Evolutionary conservation across 2,888 invertebrate genomes (phyloP).

Genomic region (Nomada flava): DNA sequence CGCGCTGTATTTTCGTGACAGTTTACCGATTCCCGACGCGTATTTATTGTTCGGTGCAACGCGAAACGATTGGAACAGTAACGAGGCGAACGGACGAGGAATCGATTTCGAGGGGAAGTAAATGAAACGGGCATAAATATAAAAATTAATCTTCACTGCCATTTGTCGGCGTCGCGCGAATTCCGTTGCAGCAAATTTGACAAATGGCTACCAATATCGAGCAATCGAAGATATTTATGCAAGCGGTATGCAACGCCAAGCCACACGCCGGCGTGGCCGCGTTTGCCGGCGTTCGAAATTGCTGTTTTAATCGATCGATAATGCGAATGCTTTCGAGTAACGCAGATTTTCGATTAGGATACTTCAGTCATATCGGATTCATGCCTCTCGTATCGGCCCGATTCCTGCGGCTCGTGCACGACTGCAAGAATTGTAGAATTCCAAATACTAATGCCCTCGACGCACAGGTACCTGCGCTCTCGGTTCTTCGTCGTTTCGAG

Average conservation of each 20-base stretch:
- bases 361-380: slow-evolving; percentile 2
- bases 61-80: background rate
- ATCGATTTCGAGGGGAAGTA: slow-evolving; percentile 13
- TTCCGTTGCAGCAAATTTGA: slow-evolving; percentile 28
- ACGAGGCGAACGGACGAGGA: background rate
- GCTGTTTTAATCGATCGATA: slow-evolving; percentile 54
- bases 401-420: too few relatives aligned
- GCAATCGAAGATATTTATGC: slow-evolving; percentile 54
- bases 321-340: slow-evolving; percentile 25
- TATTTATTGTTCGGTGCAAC: background rate
- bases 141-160: slow-evolving; percentile 36
- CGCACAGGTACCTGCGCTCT: too few relatives aligned
- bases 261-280: background rate
- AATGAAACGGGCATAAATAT: slow-evolving; percentile 23
- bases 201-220: slow-evolving; percentile 44
- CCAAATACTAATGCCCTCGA: background rate
- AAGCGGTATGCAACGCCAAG: slow-evolving; percentile 21
- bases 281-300: background rate
- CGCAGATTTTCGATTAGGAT: slow-evolving; percentile 18
- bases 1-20: slow-evolving; percentile 1
- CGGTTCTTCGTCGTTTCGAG: background rate
- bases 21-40: slow-evolving; percentile 14
- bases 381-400: background rate
- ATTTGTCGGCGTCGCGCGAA: slow-evolving; percentile 24
- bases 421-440: too few relatives aligned